These are phyloP conservation scores for Porites cylindrica DNA, from an alignment of 92 coral and sea anemone genomes.

Conservation along the genomic window DNA sequence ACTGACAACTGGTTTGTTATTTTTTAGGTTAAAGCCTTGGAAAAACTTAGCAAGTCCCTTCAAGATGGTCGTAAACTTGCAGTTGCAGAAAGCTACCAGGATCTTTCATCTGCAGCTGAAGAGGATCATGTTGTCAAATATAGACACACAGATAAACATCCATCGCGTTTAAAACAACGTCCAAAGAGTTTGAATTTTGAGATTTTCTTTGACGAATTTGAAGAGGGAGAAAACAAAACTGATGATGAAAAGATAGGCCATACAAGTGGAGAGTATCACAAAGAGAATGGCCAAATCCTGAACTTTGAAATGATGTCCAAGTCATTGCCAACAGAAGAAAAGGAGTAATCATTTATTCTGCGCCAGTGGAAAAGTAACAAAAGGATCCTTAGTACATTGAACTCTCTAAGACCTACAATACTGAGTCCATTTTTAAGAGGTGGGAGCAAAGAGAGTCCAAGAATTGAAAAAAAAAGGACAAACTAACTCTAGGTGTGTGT, in stretches of 20 bases:
- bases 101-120: conserved; percentile 50
- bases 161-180: conserved; percentile 36
- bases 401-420: too few species aligned
- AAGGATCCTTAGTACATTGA: neutral
- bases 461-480: too few species aligned
- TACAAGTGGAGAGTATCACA: conserved; percentile 1
- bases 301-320: neutral
- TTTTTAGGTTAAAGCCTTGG: conserved; percentile 72
- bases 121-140: conserved; percentile 38
- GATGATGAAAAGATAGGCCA: conserved; percentile 48
- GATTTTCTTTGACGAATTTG: conserved; percentile 21
- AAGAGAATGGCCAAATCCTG: conserved; percentile 2
- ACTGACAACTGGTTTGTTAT: neutral
- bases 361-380: neutral
- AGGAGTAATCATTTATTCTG: neutral
- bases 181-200: conserved; percentile 82
- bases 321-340: conserved; percentile 12
- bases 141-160: conserved; percentile 6
- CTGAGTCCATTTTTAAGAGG: too few species aligned
- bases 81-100: conserved; percentile 58
- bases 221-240: conserved; percentile 39
- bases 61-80: conserved; percentile 47
- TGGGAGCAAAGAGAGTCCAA: too few species aligned
- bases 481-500: too few species aligned
- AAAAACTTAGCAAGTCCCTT: conserved; percentile 72